phyloP scores from a whole-genome alignment of 2,888 invertebrate genomes.

The Tholera decimalis region DNA sequence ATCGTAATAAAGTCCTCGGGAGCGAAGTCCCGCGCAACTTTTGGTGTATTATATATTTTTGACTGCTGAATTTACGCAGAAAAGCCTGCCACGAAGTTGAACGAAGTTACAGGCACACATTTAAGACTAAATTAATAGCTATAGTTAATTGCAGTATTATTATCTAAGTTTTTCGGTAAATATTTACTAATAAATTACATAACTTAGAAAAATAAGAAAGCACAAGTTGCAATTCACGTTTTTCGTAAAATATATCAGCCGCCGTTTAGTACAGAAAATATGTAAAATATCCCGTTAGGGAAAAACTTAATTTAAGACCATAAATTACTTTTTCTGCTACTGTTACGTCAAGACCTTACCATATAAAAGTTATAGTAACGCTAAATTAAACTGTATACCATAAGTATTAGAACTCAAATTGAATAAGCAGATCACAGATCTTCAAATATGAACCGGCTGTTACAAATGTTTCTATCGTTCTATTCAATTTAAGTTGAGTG shows the following conservation, averaged over 20 bases:
- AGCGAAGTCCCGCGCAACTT: too few relatives aligned
- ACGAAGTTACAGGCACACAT: too few relatives aligned
- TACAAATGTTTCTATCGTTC: slow-evolving; percentile 4
- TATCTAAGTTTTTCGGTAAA: too few relatives aligned
- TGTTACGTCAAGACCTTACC: background rate
- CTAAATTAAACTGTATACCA: background rate
- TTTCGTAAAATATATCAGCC: background rate
- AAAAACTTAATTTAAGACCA: background rate
- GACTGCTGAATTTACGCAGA: too few relatives aligned
- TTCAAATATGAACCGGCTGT: background rate
- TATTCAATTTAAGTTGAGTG: slow-evolving; percentile 8
- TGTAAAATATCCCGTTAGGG: background rate
- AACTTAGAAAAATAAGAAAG: background rate
- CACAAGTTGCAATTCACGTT: too few relatives aligned
- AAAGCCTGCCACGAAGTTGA: too few relatives aligned
- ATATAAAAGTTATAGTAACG: background rate
- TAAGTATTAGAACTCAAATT: background rate
- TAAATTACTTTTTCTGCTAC: slow-evolving; percentile 8
- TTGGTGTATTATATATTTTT: too few relatives aligned
- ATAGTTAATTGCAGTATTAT: too few relatives aligned
- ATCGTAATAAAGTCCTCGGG: too few relatives aligned
- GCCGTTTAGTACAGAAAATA: background rate
- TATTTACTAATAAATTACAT: too few relatives aligned
- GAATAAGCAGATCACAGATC: background rate
- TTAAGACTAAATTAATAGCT: too few relatives aligned